Evolutionary conservation across 2,113 vertebrate species (phyloP).

Genomic region (Melanostigma gelatinosum): DNA sequence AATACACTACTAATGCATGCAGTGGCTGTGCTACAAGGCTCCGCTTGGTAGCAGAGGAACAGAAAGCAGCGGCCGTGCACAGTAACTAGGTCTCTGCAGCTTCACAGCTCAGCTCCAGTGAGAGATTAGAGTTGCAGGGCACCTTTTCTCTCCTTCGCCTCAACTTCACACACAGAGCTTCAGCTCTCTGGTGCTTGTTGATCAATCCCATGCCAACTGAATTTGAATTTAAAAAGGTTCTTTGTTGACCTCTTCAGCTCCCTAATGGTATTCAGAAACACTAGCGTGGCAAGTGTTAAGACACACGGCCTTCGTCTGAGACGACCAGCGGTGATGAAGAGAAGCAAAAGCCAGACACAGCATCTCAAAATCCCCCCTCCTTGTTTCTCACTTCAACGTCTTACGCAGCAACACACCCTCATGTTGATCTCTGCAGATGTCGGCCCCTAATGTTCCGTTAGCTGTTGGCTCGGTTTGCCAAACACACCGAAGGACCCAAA

Average conservation of each 20-base stretch:
- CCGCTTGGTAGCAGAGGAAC: slow-evolving; percentile 42
- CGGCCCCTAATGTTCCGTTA: too few species aligned
- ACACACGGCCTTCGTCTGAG: neutral
- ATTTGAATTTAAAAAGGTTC: slow-evolving; percentile 60
- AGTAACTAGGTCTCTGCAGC: slow-evolving; percentile 17
- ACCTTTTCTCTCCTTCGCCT: neutral
- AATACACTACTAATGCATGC: slow-evolving; percentile 63
- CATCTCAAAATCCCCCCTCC: neutral
- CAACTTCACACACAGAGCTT: neutral
- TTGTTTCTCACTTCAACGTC: too few species aligned
- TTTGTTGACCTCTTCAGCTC: slow-evolving; percentile 35
- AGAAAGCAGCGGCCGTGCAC: slow-evolving; percentile 24
- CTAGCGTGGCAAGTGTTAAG: neutral
- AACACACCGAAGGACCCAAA: too few species aligned
- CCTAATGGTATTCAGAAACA: slow-evolving; percentile 35
- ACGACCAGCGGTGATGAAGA: neutral
- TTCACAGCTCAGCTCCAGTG: slow-evolving; percentile 8
- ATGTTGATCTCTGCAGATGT: too few species aligned
- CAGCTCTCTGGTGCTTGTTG: slow-evolving; percentile 2
- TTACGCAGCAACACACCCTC: too few species aligned
- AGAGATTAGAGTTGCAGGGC: slow-evolving; percentile 20
- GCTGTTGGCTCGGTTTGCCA: too few species aligned
- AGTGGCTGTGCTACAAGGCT: slow-evolving; percentile 37
- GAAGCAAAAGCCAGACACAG: neutral
- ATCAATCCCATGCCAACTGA: slow-evolving; percentile 6